These are phyloP conservation scores for Cryptoblepharus egeriae DNA, from an alignment of 2,797 vertebrate species.

Conservation along the genomic window DNA sequence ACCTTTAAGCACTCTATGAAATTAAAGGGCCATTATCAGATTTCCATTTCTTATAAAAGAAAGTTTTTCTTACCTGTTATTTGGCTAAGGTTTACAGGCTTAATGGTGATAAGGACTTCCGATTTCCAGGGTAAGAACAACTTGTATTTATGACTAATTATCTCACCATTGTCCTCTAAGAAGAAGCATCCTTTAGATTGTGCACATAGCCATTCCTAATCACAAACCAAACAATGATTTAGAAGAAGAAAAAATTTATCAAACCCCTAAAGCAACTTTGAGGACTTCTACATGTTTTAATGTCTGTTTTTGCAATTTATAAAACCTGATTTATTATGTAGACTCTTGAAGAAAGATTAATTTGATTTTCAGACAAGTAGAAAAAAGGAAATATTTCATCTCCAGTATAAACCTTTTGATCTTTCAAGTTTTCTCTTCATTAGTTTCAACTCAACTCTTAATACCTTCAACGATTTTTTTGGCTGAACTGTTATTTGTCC, in stretches of 20 bases:
- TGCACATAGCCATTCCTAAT: constrained; percentile 85
- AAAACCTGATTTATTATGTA: not conserved
- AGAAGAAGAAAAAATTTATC: not conserved
- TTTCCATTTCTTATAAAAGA: constrained; percentile 3
- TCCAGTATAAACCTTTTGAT: not conserved
- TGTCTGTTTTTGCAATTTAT: not conserved
- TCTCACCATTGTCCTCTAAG: constrained; percentile 86
- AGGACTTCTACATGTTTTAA: not conserved
- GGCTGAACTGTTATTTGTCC: not conserved
- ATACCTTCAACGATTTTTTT: no score
- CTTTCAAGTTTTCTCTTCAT: not conserved
- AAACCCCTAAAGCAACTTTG: not conserved
- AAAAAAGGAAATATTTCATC: not conserved
- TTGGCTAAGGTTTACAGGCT: constrained; percentile 80
- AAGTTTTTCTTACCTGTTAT: constrained; percentile 76
- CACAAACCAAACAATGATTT: constrained; percentile 25
- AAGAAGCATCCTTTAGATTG: constrained; percentile 89
- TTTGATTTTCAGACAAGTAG: not conserved
- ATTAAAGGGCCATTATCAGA: not conserved
- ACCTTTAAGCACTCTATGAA: not conserved
- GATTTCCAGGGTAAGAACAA: constrained; percentile 84
- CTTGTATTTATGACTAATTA: constrained; percentile 87
- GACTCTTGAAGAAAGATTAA: not conserved
- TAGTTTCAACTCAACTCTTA: no score
- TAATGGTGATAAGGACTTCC: constrained; percentile 85